Evolutionary conservation across 2,888 invertebrate species (phyloP), one percentile per base, ranked within the genome.

Genomic region (Chouioia cunea): DNA sequence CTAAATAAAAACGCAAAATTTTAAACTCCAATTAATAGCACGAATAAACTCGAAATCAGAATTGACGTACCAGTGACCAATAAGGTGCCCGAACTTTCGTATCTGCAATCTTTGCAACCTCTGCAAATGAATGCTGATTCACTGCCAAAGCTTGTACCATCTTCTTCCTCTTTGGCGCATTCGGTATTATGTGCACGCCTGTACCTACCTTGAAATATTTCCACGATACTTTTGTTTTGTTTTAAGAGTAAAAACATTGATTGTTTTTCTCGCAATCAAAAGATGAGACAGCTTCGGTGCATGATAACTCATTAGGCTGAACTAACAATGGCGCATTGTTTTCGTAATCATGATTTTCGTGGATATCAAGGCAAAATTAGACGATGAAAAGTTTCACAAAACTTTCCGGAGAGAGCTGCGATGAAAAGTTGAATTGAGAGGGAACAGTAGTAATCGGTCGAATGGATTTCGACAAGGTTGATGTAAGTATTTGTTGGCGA

Each of bases 241-340:
- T 36, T 36, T 10, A 36, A 1, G 10, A 36, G 6, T 36, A 36
- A n/a, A n/a, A n/a, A n/a, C n/a, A n/a, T n/a, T 36, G 6, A 1
- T 36, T 27, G 1, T 3, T 36, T 10, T 12, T 36, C 36, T 36
- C 36, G 36, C 36, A 10, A 10, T 36, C 10, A 36, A 36, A 36
- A 36, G 4, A 36, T 36, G 36, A 36, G 6, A 12, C 1, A 36
- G n/a, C n/a, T n/a, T n/a, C 2, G n/a, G 18, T 36, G 54, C 44
- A 46, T 20, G 44, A 59, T 59, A 60, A 59, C 47, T 67, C 66
- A 60, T 53, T 60, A 67, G 10, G 20, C 14, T 27, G 20, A 46
- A 36, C 50, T 22, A 67, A 67, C 60, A 67, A 67, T 60, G 44
- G 53, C 66, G 43, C 54, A 67, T 67, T 60, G 54, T 60, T 59